phyloP scores from a whole-genome alignment of 2,113 vertebrate species.

The Bagarius yarrelli region DNA sequence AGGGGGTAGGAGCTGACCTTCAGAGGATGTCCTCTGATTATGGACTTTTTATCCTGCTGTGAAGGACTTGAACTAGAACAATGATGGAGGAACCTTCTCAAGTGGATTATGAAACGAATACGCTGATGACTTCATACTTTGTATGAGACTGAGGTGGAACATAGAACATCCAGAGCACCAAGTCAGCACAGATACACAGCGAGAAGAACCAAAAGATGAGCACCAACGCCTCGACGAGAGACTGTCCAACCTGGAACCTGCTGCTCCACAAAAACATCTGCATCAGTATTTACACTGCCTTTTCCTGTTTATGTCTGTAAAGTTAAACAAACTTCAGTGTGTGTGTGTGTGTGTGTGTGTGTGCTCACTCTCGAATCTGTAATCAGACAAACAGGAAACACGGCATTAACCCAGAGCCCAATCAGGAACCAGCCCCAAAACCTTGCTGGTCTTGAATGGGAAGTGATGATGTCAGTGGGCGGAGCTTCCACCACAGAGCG shows the following conservation, averaged over 20 bases:
- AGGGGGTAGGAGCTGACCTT: not conserved
- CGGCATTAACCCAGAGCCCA: not conserved
- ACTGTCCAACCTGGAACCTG: not conserved
- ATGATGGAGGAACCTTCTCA: not conserved
- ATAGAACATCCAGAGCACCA: not conserved
- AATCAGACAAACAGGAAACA: no score
- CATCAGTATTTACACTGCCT: not conserved
- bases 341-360: not conserved
- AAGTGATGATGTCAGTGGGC: no score
- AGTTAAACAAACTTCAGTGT: no score
- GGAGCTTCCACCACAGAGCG: no score
- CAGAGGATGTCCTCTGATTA: constrained; percentile 5
- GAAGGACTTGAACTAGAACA: not conserved
- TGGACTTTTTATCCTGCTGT: not conserved
- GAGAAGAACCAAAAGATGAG: no score
- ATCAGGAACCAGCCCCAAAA: no score
- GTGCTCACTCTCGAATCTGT: not conserved
- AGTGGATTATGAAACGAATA: not conserved
- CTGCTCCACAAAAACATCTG: not conserved
- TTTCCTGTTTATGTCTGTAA: not conserved
- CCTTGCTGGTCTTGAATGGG: no score
- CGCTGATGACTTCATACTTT: not conserved
- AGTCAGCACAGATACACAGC: not conserved
- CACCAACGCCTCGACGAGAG: no score
- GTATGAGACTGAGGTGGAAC: not conserved